These are phyloP conservation scores for Gortyna flavago DNA, from an alignment of 2,888 invertebrate species.

Conservation along the genomic window DNA sequence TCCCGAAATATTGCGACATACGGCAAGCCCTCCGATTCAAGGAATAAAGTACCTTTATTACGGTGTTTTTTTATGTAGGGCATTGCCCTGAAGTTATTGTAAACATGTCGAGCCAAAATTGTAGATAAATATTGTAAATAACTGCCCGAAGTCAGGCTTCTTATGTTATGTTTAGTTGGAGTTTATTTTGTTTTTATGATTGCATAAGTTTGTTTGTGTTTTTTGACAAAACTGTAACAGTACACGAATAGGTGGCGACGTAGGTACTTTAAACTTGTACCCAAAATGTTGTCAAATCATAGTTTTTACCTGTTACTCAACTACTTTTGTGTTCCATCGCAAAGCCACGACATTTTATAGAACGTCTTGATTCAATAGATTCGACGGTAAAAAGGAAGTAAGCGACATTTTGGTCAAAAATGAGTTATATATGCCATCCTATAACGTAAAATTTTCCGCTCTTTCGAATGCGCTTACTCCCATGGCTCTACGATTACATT, in stretches of 20 bases:
- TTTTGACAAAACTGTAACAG: not conserved
- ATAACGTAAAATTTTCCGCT: no score
- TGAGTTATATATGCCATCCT: no score
- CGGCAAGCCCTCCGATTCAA: slow-evolving; percentile 69
- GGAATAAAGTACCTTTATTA: slow-evolving; percentile 59
- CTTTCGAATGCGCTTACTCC: no score
- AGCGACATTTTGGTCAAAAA: no score
- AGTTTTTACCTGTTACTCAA: not conserved
- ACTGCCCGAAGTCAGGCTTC: slow-evolving; percentile 2
- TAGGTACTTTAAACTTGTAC: not conserved
- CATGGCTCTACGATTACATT: no score
- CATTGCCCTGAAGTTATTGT: slow-evolving; percentile 70
- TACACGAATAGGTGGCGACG: not conserved
- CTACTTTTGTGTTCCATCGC: not conserved
- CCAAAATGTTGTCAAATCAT: not conserved
- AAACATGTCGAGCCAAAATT: slow-evolving; percentile 41
- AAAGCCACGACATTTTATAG: not conserved
- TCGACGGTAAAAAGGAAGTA: no score
- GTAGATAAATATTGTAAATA: slow-evolving; percentile 6
- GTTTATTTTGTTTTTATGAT: not conserved
- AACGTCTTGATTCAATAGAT: not conserved
- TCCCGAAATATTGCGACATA: slow-evolving; percentile 88
- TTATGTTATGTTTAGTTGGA: not conserved
- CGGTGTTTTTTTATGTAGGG: slow-evolving; percentile 71
- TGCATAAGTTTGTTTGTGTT: not conserved